A percentile compares a stretch with the other conserved stretches of the same genome.
Evolutionary conservation across 2,888 invertebrate genomes (phyloP).

Genomic region (Drosophila gaucha): DNA sequence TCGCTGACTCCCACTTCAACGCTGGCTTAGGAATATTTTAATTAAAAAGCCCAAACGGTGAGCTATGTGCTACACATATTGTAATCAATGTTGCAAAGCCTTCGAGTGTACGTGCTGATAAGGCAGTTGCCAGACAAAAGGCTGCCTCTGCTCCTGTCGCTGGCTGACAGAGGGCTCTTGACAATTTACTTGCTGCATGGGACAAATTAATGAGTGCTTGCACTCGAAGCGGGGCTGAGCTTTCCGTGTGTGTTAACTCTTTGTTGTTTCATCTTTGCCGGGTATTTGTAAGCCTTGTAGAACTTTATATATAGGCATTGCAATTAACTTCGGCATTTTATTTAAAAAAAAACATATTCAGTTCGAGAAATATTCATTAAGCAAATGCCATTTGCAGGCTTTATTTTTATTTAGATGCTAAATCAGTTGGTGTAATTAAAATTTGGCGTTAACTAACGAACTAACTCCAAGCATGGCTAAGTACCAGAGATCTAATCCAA

Average conservation of each 20-base stretch:
- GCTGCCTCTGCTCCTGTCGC: not conserved
- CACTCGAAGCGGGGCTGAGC: not conserved
- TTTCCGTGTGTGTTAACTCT: not conserved
- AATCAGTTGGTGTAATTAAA: constrained; percentile 15
- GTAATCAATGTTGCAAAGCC: constrained; percentile 21
- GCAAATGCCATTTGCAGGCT: not conserved
- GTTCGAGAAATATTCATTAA: not conserved
- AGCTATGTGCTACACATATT: constrained; percentile 19
- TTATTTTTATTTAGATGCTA: constrained; percentile 26
- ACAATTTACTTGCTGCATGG: constrained; percentile 18
- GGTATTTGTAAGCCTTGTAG: constrained; percentile 3
- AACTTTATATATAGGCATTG: constrained; percentile 8
- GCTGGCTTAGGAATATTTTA: constrained; percentile 31
- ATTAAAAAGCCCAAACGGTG: constrained; percentile 42
- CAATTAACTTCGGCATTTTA: not conserved
- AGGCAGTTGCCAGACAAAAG: constrained; percentile 45
- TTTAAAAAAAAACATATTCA: not conserved
- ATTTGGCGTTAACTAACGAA: constrained; percentile 11
- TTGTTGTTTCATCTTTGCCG: constrained; percentile 1
- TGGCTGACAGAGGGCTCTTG: constrained; percentile 9
- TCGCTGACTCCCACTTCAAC: not conserved
- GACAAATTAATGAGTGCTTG: constrained; percentile 37
- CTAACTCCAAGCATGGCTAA: constrained; percentile 14
- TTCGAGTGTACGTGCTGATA: constrained; percentile 60
- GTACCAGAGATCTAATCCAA: constrained; percentile 4